Evolutionary conservation across 2,888 invertebrate genomes (phyloP), one percentile per base, ranked within the genome.

Genomic region (Tillus elongatus): DNA sequence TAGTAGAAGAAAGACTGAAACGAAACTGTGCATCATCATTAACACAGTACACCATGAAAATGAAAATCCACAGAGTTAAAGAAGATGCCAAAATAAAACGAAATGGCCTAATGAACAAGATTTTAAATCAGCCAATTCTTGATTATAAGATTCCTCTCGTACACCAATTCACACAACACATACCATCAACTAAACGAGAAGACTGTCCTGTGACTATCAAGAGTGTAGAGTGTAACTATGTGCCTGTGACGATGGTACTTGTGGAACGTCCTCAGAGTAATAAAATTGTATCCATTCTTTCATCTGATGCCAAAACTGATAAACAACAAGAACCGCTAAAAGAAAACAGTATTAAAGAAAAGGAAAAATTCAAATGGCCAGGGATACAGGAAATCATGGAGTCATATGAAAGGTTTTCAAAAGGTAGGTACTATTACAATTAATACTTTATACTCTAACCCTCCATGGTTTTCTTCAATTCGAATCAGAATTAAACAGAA

Each of bases 1-100:
- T 82, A 43, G 51, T 79, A 2, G 72, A 73, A 54, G 79, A 81
- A 46, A 69, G 79, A 32, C 69, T 71, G 47, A 72, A 73, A 42
- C 64, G 79, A 38, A 67, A 72, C 44, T 69, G 70, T 35, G 56
- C 61, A 14, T 65, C 69, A 30, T 57, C 68, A 16, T 60, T 72
- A 32, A 70, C 69, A 3, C 63, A 66, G 31, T 72, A 71, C 47
- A 67, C 64, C 35, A 30, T 54, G 56, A 63, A 54, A 47, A 63
- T 58, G 24, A n/a, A n/a, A n/a, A 54, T 50, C 42, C 50, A 35
- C 51, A 52, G 52, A 34, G 46, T 45, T 24, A 56, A 69, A 32
- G 61, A 67, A 15, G 40, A 56, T 61, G 1, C 61, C 33, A 47
- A 51, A 14, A 29, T 59, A 37, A 60, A 57, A 15, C 68, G 69